Percentiles rank a stretch among this genome's conserved stretches.
Conservation (phyloP, 2,888 invertebrate species). For the Oegoconia quadripuncta region DNA sequence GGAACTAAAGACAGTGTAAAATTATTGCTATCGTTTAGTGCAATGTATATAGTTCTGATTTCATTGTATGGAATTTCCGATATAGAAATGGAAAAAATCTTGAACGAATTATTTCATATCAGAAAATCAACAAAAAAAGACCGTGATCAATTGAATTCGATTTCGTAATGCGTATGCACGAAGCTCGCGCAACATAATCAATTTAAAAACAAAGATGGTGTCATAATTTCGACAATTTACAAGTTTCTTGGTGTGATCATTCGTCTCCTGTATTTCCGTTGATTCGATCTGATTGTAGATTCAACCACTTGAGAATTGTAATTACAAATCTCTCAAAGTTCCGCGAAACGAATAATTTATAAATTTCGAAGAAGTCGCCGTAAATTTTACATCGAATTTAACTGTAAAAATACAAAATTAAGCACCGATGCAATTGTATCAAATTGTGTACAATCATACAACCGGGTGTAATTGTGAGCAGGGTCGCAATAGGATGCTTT, state of each 20-base stretch:
- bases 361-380: constrained; percentile 4
- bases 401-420: background rate
- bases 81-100: no score
- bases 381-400: background rate
- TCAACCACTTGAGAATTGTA: background rate
- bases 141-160: no score
- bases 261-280: background rate
- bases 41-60: no score
- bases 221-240: background rate
- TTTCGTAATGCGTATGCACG: no score
- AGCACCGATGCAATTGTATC: constrained; percentile 2
- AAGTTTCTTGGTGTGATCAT: no score
- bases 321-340: background rate
- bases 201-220: background rate
- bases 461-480: background rate
- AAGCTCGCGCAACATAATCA: background rate
- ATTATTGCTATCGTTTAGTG: no score
- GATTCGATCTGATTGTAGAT: background rate
- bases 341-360: background rate
- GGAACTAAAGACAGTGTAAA: no score
- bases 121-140: no score
- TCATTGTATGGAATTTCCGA: no score
- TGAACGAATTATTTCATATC: no score
- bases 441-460: constrained; percentile 5
- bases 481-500: no score